Evolutionary conservation across 1,140 invertebrate genomes (phyloP), one percentile per base, ranked within the genome.

Genomic region (Heliothis virescens): DNA sequence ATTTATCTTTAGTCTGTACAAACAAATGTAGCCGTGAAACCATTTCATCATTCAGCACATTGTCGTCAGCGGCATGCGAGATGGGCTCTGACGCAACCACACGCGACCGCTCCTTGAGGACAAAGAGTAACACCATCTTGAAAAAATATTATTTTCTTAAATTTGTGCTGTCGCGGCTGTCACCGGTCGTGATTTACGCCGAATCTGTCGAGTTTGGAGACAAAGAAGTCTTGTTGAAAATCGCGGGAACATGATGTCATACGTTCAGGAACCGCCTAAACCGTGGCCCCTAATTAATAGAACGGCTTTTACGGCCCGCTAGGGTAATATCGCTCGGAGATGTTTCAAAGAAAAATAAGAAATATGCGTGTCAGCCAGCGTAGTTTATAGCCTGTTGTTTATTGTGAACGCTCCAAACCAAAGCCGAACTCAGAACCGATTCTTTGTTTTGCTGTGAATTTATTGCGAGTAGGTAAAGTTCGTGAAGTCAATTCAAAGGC

Each of bases 261-360:
- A 59, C 87, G 75, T 83, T 81, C 85, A 86, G 81, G 84, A 87
- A 84, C 59, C 18, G 75, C 77, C 52, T 85, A 74, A 71, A 84
- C 87, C 87, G 72, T 75, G 79, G 84, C 80, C 85, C 69, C 87
- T 94, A 94, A 94, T 94, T 94, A 94, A 89, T 94, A 94, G 90
- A 90, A 79, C 79, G 87, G 85, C 86, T 87, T 92, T 92, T 91
- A 93, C 85, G 89, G 84, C 80, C 77, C 69, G 84, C 88, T 88
- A 86, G 83, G 79, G 83, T 87, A 90, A 91, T 89, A 88, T 76
- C 80, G 71, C 88, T 89, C 86, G 86, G 83, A 84, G 84, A 87
- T 86, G 85, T 89, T 93, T 91, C 90, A 89, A 89, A 91, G 90
- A 92, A 94, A 90, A 91, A 92, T 87, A 92, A 91, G 87, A 91